Conservation (phyloP, 2,888 invertebrate genomes). For the Cacoxenus indagator region DNA sequence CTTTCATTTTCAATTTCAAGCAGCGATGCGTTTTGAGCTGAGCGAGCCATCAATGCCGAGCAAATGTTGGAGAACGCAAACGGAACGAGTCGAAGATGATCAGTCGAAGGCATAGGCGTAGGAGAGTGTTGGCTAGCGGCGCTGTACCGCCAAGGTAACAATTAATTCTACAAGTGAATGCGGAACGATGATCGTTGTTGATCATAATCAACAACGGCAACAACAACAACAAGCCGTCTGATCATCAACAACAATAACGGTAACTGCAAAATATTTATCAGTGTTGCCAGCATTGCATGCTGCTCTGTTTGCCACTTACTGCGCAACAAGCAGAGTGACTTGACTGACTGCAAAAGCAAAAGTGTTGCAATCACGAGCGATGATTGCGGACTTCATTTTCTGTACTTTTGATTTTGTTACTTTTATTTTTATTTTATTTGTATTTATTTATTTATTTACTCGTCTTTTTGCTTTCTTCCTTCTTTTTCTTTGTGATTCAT, state of each 20-base stretch:
- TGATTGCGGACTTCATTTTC: not conserved
- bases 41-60: not conserved
- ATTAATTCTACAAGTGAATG: not conserved
- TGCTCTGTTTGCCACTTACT: not conserved
- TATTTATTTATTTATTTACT: not conserved
- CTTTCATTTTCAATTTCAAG: conserved; percentile 36
- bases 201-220: not conserved
- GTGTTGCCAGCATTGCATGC: not conserved
- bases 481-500: too few species aligned
- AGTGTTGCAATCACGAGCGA: not conserved
- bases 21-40: not conserved
- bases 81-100: not conserved
- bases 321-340: not conserved
- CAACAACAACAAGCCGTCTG: too few species aligned
- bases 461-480: not conserved
- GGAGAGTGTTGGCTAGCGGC: conserved; percentile 36
- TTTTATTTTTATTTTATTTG: not conserved
- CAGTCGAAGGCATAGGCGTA: not conserved
- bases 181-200: not conserved
- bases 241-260: not conserved
- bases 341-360: not conserved
- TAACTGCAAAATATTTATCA: not conserved
- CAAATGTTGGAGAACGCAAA: not conserved
- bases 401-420: not conserved
- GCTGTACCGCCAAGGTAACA: conserved; percentile 37